These are phyloP conservation scores for Micromesistius poutassou DNA, from an alignment of 2,797 vertebrate species.

Conservation along the genomic window DNA sequence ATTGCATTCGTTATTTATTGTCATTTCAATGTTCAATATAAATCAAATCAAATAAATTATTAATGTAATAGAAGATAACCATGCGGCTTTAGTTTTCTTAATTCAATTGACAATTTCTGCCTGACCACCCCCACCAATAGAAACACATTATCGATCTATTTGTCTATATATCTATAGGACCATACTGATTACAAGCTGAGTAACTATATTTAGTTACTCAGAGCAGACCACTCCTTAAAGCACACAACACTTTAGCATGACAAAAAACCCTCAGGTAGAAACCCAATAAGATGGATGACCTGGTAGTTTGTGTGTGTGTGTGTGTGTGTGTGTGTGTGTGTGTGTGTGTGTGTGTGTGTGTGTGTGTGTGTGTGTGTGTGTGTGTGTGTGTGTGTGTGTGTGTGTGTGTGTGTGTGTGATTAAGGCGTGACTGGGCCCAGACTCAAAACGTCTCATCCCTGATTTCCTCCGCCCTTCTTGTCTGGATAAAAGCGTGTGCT, in stretches of 20 bases:
- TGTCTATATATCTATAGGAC: too few relatives aligned
- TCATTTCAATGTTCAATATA: too few relatives aligned
- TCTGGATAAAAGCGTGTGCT: neutral
- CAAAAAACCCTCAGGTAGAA: neutral
- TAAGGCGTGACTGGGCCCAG: constrained; percentile 22
- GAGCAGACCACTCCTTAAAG: neutral
- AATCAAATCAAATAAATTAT: too few relatives aligned
- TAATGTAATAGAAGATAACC: too few relatives aligned
- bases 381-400: neutral
- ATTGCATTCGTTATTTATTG: too few relatives aligned
- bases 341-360: neutral
- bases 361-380: too few relatives aligned
- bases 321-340: neutral
- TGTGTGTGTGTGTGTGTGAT: constrained; percentile 12
- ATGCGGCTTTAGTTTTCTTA: too few relatives aligned
- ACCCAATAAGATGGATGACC: constrained; percentile 25
- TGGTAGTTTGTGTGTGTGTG: constrained; percentile 11
- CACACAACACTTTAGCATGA: neutral
- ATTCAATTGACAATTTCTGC: too few relatives aligned
- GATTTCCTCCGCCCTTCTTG: neutral
- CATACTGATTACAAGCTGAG: too few relatives aligned
- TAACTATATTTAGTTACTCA: too few relatives aligned
- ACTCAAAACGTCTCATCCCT: constrained; percentile 17
- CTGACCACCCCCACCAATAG: too few relatives aligned
- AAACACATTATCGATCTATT: too few relatives aligned